A percentile compares a stretch with the other conserved stretches of the same genome.
These are phyloP conservation scores for Mionectes olivaceus DNA, from an alignment of 2,797 vertebrate genomes.

Conservation along the genomic window DNA sequence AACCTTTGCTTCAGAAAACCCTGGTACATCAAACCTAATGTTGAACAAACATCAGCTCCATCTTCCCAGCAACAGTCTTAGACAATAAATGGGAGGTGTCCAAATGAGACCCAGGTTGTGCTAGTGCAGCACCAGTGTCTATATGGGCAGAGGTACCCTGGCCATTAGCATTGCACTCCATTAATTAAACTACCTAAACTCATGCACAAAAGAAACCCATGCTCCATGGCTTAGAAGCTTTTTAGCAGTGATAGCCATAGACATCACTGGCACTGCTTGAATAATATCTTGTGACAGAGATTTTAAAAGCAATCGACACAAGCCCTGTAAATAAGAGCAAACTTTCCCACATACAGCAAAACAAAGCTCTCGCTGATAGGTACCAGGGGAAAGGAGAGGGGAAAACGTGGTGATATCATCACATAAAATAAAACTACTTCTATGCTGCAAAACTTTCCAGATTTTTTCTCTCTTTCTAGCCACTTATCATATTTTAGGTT, in stretches of 20 bases:
- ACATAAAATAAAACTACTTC: constrained; percentile 28
- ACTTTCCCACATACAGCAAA: background rate
- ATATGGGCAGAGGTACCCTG: background rate
- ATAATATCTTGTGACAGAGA: background rate
- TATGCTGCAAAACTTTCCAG: background rate
- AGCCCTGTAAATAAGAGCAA: background rate
- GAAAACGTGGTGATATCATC: constrained; percentile 1
- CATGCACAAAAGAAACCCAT: background rate
- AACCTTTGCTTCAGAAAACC: background rate
- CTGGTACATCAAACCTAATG: background rate
- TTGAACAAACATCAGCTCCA: background rate
- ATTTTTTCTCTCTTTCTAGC: background rate
- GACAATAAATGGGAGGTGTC: background rate
- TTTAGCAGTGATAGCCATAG: background rate
- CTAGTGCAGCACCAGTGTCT: background rate
- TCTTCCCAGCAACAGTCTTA: background rate
- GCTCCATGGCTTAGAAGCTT: background rate
- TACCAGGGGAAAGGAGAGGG: background rate
- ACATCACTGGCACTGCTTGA: background rate
- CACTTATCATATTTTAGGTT: background rate
- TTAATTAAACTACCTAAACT: background rate
- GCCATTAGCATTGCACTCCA: background rate
- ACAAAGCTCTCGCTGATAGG: background rate
- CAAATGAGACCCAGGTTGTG: background rate
- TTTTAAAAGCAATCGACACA: constrained; percentile 19